These are phyloP conservation scores for Acleris cristana DNA, from an alignment of 2,888 invertebrate species.

Conservation along the genomic window DNA sequence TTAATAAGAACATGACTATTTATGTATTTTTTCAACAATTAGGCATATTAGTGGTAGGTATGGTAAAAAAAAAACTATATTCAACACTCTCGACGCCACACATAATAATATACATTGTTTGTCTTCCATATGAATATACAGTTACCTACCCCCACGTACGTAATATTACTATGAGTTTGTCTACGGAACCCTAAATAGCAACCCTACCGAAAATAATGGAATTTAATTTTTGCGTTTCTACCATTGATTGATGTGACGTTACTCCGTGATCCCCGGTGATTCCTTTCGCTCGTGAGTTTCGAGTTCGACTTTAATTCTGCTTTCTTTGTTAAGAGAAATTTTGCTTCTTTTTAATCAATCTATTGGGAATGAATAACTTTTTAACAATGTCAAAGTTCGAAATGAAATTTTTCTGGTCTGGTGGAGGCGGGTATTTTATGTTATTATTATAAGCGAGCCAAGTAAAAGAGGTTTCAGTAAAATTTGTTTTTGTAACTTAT, in stretches of 20 bases:
- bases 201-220: slow-evolving; percentile 35
- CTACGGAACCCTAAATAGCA: neutral
- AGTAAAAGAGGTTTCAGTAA: no score
- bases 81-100: no score
- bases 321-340: slow-evolving; percentile 31
- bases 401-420: neutral
- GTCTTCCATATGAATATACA: no score
- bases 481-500: no score
- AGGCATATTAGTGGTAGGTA: no score
- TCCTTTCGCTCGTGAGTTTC: slow-evolving; percentile 39
- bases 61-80: no score
- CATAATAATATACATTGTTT: no score
- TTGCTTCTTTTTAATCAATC: slow-evolving; percentile 21
- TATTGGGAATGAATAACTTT: slow-evolving; percentile 25
- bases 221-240: slow-evolving; percentile 55
- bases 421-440: neutral
- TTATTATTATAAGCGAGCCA: neutral
- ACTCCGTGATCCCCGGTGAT: slow-evolving; percentile 44
- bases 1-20: no score
- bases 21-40: no score
- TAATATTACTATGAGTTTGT: neutral
- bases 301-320: slow-evolving; percentile 34
- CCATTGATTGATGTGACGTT: slow-evolving; percentile 55
- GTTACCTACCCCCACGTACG: no score
- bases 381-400: slow-evolving; percentile 24